Conservation (phyloP, 2,888 invertebrate genomes). For the Rhamphomyia laevipes region DNA sequence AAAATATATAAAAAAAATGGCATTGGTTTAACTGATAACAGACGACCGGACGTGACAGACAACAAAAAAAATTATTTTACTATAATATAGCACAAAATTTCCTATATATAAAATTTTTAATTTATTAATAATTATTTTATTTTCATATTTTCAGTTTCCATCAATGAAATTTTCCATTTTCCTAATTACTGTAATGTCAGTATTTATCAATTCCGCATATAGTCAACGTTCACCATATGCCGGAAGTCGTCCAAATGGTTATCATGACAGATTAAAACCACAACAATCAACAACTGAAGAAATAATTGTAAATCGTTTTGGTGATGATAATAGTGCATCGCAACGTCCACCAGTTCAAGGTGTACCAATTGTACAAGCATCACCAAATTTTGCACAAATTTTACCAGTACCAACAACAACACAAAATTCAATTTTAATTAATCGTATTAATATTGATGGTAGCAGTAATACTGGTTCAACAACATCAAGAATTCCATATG, state of each 20-base stretch:
- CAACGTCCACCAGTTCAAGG: slow-evolving; percentile 23
- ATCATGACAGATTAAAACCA: slow-evolving; percentile 41
- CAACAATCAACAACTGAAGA: slow-evolving; percentile 8
- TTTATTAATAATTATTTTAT: background rate
- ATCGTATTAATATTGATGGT: background rate
- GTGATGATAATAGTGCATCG: slow-evolving; percentile 27
- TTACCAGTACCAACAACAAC: slow-evolving; percentile 2
- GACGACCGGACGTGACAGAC: too few relatives aligned
- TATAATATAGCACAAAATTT: background rate
- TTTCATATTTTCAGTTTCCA: background rate
- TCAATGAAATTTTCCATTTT: background rate
- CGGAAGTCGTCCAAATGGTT: slow-evolving; percentile 46
- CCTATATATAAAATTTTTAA: background rate
- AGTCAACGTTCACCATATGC: slow-evolving; percentile 54
- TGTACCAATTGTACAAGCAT: background rate
- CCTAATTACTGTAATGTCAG: background rate
- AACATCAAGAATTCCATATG: slow-evolving; percentile 42
- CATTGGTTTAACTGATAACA: too few relatives aligned
- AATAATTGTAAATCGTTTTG: slow-evolving; percentile 42
- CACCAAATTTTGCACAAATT: background rate
- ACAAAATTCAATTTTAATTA: background rate
- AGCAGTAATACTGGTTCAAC: background rate
- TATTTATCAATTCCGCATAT: slow-evolving; percentile 6
- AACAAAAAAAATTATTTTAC: too few relatives aligned
- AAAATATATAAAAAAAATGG: too few relatives aligned